phyloP scores from a whole-genome alignment of 2,113 vertebrate genomes.

The Paedocypris sp. region DNA sequence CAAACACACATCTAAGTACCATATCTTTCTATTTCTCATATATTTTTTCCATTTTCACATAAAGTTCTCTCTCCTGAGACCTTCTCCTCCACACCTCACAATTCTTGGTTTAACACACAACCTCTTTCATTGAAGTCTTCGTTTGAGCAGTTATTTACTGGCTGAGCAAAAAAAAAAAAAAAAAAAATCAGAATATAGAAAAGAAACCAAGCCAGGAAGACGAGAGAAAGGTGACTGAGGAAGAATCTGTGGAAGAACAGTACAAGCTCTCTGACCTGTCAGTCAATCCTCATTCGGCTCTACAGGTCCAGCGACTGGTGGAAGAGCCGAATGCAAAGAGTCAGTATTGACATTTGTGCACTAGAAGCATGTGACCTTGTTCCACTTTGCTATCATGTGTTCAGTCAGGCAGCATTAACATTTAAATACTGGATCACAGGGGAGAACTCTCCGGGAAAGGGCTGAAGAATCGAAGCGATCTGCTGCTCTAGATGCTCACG shows the following conservation, averaged over 20 bases:
- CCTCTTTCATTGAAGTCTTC: too few species aligned
- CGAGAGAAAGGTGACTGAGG: not conserved
- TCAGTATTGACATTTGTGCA: not conserved
- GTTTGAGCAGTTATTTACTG: too few species aligned
- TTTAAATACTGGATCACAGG: not conserved
- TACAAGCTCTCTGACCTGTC: not conserved
- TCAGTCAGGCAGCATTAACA: constrained; percentile 11
- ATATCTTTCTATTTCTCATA: too few species aligned
- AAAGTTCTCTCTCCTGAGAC: too few species aligned
- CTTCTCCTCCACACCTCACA: too few species aligned
- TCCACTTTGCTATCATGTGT: not conserved
- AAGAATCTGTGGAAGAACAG: not conserved
- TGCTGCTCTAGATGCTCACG: not conserved
- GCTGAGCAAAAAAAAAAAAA: not conserved
- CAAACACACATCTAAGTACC: too few species aligned
- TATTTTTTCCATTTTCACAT: too few species aligned
- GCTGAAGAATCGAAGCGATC: not conserved
- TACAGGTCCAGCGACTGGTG: not conserved
- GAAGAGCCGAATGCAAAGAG: not conserved
- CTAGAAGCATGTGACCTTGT: not conserved
- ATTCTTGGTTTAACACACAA: too few species aligned
- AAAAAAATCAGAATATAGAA: too few species aligned
- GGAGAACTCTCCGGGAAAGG: not conserved
- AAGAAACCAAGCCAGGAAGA: not conserved
- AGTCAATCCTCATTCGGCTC: not conserved